These are phyloP conservation scores for Saccostrea echinata DNA, from an alignment of 1,140 invertebrate species.

Conservation along the genomic window DNA sequence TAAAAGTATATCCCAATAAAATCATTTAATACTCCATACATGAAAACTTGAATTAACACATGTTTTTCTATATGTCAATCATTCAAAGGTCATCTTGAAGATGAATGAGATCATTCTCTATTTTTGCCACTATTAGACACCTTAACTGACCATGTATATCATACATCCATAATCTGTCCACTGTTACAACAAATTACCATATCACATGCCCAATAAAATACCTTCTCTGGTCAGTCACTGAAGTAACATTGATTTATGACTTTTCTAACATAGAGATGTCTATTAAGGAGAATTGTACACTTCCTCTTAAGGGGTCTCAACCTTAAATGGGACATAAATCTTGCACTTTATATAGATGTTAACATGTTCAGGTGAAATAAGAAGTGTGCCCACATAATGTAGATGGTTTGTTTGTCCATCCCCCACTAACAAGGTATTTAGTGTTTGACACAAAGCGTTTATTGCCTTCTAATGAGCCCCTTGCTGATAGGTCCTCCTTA, in stretches of 20 bases:
- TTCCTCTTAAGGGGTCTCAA: conserved; percentile 14
- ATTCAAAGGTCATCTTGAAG: not conserved
- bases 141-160: conserved; percentile 4
- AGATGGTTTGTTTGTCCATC: not conserved
- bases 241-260: conserved; percentile 1
- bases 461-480: not conserved
- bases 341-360: not conserved
- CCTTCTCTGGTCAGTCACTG: not conserved
- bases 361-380: conserved; percentile 19
- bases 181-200: conserved; percentile 13
- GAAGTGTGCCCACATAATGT: conserved; percentile 3
- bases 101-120: not conserved
- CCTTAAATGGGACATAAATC: not conserved
- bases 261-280: not conserved
- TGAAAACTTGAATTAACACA: too few species aligned
- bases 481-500: conserved; percentile 3
- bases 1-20: too few species aligned
- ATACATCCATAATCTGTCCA: not conserved
- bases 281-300: conserved; percentile 8
- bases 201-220: conserved; percentile 4
- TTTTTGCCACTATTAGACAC: not conserved
- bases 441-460: conserved; percentile 14
- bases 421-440: not conserved
- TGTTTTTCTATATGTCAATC: not conserved
- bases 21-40: too few species aligned